Evolutionary conservation across 2,113 vertebrate species (phyloP).

Genomic region (Ascaphus truei): DNA sequence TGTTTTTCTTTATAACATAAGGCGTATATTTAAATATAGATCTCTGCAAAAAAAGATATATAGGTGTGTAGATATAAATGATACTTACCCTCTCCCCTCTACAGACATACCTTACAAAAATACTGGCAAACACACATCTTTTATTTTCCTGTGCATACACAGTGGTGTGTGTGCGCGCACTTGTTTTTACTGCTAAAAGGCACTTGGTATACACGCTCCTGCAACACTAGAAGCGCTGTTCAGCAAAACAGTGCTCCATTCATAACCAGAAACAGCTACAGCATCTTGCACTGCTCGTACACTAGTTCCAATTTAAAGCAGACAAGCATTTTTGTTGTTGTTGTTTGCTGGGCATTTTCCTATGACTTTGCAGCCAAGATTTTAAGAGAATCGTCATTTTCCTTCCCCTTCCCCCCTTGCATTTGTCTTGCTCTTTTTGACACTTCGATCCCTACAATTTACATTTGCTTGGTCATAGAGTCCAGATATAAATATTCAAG

Average conservation of each 20-base stretch:
- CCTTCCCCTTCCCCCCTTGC: too few species aligned
- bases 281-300: conserved; percentile 4
- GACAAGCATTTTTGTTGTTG: not conserved
- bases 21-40: not conserved
- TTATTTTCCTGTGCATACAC: not conserved
- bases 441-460: too few species aligned
- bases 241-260: conserved; percentile 18
- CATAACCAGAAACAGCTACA: not conserved
- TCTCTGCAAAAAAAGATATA: not conserved
- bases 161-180: not conserved
- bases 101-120: not conserved
- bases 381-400: not conserved
- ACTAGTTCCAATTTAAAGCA: conserved; percentile 18
- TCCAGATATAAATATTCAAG: too few species aligned
- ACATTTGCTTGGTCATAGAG: too few species aligned
- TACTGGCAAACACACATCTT: not conserved
- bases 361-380: not conserved
- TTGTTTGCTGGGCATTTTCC: too few species aligned
- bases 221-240: conserved; percentile 18
- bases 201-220: not conserved
- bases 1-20: too few species aligned
- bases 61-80: too few species aligned
- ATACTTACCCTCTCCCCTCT: too few species aligned
- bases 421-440: too few species aligned
- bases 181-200: not conserved